These are phyloP conservation scores for Sarcoramphus papa DNA, from an alignment of 2,797 vertebrate species.

Conservation along the genomic window DNA sequence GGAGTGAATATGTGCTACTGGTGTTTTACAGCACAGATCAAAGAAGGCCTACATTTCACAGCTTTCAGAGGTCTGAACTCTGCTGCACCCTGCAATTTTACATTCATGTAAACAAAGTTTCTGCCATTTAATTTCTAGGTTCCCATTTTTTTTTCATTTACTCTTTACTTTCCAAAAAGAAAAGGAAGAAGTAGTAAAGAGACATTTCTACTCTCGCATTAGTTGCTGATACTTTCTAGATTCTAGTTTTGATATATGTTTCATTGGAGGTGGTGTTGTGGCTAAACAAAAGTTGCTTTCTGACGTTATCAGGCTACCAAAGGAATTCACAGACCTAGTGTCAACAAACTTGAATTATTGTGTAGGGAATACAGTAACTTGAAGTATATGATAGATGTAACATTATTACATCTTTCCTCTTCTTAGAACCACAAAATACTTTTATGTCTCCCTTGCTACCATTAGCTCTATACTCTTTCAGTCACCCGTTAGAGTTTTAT, in stretches of 20 bases:
- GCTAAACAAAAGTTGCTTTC: neutral
- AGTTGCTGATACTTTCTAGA: neutral
- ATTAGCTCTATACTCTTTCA: neutral
- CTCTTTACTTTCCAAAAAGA: neutral
- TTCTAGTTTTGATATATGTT: neutral
- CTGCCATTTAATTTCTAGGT: neutral
- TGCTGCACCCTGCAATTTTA: neutral
- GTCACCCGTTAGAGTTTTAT: neutral
- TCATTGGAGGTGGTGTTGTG: rapidly evolving
- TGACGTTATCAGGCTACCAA: neutral
- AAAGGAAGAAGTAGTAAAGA: neutral
- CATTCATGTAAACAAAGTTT: neutral
- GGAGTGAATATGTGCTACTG: neutral
- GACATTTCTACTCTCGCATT: neutral
- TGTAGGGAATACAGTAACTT: neutral
- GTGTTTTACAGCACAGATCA: neutral
- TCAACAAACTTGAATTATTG: neutral
- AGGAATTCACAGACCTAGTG: neutral
- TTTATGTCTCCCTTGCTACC: neutral
- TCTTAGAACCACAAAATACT: neutral
- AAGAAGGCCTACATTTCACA: neutral
- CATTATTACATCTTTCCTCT: neutral
- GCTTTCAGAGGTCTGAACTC: neutral
- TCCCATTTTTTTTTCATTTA: neutral
- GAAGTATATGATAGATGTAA: neutral